phyloP scores from a whole-genome alignment of 2,113 vertebrate species.

The Microtus pennsylvanicus region DNA sequence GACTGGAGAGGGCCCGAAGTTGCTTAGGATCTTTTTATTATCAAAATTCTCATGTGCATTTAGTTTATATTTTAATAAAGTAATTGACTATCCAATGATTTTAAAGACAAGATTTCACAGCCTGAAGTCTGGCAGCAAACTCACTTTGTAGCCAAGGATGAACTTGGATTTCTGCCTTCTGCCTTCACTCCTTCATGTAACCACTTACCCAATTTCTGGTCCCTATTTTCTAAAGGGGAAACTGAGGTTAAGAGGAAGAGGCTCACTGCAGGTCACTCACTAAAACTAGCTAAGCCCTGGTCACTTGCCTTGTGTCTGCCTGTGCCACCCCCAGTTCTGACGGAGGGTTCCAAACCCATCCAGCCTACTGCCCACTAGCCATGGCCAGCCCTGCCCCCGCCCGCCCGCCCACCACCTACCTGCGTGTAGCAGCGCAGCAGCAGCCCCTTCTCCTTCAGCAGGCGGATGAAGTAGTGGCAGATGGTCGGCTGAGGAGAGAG shows the following conservation, averaged over 20 bases:
- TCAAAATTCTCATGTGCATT: neutral
- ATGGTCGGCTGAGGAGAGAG: constrained; percentile 89
- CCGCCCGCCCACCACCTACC: constrained; percentile 79
- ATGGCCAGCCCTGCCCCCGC: neutral
- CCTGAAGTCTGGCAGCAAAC: neutral
- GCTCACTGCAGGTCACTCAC: neutral
- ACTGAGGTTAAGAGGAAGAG: neutral
- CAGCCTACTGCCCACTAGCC: neutral
- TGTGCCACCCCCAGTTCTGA: neutral
- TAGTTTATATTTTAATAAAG: neutral
- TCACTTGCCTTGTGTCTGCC: neutral
- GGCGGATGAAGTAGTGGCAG: constrained; percentile 95
- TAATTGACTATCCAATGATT: neutral
- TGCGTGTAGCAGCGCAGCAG: constrained; percentile 94
- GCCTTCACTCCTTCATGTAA: no score
- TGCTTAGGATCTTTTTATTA: neutral
- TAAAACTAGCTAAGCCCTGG: neutral
- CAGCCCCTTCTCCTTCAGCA: constrained; percentile 94
- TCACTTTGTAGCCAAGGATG: neutral
- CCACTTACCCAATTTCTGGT: neutral
- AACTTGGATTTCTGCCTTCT: no score
- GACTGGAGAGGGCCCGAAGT: neutral
- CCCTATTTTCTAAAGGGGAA: neutral
- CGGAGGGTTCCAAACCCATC: rapidly evolving
- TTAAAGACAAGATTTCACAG: neutral